Conservation (phyloP, 2,888 invertebrate species). For the Caenorhabditis macrosperma region DNA sequence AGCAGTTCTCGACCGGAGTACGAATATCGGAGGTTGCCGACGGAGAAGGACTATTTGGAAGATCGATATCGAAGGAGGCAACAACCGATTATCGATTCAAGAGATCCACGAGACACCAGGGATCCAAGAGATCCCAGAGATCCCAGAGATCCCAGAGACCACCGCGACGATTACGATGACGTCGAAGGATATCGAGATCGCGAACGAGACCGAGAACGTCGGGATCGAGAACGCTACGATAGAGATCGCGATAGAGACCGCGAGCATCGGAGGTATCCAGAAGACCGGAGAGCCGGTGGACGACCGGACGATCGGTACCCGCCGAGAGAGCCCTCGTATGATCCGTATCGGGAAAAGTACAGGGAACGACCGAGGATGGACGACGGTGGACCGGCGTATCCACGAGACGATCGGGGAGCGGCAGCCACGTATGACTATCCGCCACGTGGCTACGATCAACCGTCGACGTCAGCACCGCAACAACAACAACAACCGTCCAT, state of each 20-base stretch:
- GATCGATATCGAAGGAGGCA: conserved; percentile 14
- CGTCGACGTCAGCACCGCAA: not conserved
- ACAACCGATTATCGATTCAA: conserved; percentile 9
- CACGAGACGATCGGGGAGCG: not conserved
- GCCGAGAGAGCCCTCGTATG: conserved; percentile 6
- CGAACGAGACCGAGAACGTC: not conserved
- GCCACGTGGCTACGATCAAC: conserved; percentile 27
- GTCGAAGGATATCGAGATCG: conserved; percentile 27
- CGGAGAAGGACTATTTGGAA: conserved; percentile 23
- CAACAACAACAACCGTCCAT: not conserved
- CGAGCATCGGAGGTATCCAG: conserved; percentile 27
- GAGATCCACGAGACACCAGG: not conserved
- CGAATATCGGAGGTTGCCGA: conserved; percentile 43
- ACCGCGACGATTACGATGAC: conserved; percentile 22
- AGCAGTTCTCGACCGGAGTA: conserved; percentile 29
- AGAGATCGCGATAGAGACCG: not conserved
- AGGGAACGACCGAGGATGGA: conserved; percentile 42
- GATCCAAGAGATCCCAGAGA: not conserved
- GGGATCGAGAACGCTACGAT: conserved; percentile 14
- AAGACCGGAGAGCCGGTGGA: conserved; percentile 24
- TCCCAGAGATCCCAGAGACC: not conserved
- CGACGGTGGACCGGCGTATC: conserved; percentile 25
- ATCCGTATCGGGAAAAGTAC: conserved; percentile 49
- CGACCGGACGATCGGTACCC: conserved; percentile 25
- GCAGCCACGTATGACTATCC: conserved; percentile 45